These are phyloP conservation scores for Dinomys branickii DNA, from an alignment of 2,113 vertebrate genomes.

Conservation along the genomic window DNA sequence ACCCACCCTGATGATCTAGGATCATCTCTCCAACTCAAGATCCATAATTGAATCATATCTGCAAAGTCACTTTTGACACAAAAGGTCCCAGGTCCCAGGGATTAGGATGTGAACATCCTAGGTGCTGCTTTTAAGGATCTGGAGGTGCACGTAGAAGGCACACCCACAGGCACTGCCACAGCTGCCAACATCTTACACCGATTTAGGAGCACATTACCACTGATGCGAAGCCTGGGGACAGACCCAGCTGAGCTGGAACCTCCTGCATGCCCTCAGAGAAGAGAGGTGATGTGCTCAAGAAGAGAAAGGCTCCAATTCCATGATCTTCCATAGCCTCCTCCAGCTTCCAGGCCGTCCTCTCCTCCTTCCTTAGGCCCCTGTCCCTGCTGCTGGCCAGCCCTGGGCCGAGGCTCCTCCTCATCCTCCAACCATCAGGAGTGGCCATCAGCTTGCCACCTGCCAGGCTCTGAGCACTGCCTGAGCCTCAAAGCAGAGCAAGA, in stretches of 20 bases:
- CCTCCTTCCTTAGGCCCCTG: too few species aligned
- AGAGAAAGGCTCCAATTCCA: neutral
- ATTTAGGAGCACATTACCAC: neutral
- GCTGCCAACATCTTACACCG: fast-evolving
- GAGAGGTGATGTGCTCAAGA: neutral
- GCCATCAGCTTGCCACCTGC: fast-evolving
- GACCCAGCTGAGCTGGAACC: neutral
- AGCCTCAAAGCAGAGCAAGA: fast-evolving
- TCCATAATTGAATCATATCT: fast-evolving
- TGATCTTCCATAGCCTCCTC: neutral
- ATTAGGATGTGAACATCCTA: neutral
- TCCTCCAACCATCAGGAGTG: neutral
- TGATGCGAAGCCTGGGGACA: neutral
- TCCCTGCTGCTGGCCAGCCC: neutral
- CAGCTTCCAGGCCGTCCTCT: neutral
- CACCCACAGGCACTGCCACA: neutral
- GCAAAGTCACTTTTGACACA: neutral
- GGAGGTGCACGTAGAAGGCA: neutral
- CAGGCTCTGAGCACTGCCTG: neutral
- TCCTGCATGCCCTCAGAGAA: neutral
- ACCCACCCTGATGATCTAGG: neutral
- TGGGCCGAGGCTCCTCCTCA: neutral
- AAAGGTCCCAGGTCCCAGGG: neutral
- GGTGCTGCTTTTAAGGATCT: neutral
- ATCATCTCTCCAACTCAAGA: neutral